Base-by-base conservation (phyloP, 2,888 invertebrate genomes). In the Pristionchus exspectatus region DNA sequence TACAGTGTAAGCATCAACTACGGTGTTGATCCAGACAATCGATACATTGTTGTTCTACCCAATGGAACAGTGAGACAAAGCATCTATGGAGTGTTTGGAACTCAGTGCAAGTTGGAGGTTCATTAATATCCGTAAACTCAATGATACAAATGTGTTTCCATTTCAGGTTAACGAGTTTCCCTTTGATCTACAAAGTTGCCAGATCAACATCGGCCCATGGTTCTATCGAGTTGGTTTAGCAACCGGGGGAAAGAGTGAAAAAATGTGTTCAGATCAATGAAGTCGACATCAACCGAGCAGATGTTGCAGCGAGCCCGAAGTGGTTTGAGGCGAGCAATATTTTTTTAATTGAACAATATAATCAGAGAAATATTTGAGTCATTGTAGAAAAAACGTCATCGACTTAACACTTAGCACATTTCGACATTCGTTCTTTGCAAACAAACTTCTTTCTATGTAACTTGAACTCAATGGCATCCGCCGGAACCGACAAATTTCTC, bases 21-120 rank as follows among this genome's bases (percentile, higher is more conserved):
- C 44, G n/a, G 54, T 24, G 54, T 83, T 9, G 81, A 83, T 18
- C 50, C 27, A n/a, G 81, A 83, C 27, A 83, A 83, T 83, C 50
- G 54, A 50, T n/a, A 83, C 44, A 27, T 83, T 2, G 54, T 54
- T 9, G 50, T 83, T 21, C 12, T 27, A 12, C 24, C 24, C 24
- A 83, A 83, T 54, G 81, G 81, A 83, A 83, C 44, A 3, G 81
- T 83, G 10, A 50, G 12, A 16, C 81, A 83, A n/a, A 83, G 54
- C 54, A n/a, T 83, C 81, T n/a, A 33, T 18, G 81, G 81, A n/a
- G 81, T 83, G n/a, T 83, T 83, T 50, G n/a, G 50, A 2, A 83
- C 81, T 1, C 81, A 83, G n/a, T 83, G 81, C 50, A 83, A 83
- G 50, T 24, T 50, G n/a, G 50, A 83, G 27, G 81, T 83, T 14